Conservation (phyloP, 2,888 invertebrate genomes). For the Rapana venosa region DNA sequence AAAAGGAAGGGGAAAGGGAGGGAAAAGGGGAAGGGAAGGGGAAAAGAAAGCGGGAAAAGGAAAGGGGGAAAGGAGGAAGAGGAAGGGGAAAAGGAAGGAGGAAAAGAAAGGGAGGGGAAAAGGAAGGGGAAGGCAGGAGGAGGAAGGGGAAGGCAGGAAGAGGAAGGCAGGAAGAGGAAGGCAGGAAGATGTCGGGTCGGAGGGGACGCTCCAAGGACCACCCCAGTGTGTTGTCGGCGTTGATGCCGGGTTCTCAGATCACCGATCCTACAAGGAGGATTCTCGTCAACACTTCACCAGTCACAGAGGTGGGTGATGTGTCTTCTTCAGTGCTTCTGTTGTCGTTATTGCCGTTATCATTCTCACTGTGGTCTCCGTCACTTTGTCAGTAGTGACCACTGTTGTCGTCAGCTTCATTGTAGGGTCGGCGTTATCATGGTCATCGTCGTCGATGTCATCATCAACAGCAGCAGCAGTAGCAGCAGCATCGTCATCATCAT, state of each 20-base stretch:
- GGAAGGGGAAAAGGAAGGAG: too few relatives aligned
- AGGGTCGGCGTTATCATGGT: background rate
- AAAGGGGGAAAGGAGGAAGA: too few relatives aligned
- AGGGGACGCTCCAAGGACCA: slow-evolving; percentile 27
- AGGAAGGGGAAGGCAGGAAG: background rate
- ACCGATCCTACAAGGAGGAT: slow-evolving; percentile 48
- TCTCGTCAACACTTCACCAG: slow-evolving; percentile 41
- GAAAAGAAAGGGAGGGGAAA: too few relatives aligned
- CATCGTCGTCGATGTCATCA: background rate
- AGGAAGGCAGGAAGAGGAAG: background rate
- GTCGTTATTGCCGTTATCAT: background rate
- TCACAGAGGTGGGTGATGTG: slow-evolving; percentile 40
- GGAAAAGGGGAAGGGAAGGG: too few relatives aligned
- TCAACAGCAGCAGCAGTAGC: background rate
- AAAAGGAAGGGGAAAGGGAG: background rate
- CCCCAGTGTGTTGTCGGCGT: slow-evolving; percentile 47
- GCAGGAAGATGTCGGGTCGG: background rate
- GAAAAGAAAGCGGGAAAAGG: too few relatives aligned
- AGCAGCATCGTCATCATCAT: background rate
- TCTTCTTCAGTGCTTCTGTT: background rate
- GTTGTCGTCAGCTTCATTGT: background rate
- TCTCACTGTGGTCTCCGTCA: background rate
- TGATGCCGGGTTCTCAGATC: slow-evolving; percentile 51
- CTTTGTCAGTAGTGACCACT: background rate
- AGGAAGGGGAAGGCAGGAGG: too few relatives aligned